Percentiles rank a stretch among this genome's conserved stretches.
Evolutionary conservation across 2,113 vertebrate genomes (phyloP).

Genomic region (Stictonetta naevosa): DNA sequence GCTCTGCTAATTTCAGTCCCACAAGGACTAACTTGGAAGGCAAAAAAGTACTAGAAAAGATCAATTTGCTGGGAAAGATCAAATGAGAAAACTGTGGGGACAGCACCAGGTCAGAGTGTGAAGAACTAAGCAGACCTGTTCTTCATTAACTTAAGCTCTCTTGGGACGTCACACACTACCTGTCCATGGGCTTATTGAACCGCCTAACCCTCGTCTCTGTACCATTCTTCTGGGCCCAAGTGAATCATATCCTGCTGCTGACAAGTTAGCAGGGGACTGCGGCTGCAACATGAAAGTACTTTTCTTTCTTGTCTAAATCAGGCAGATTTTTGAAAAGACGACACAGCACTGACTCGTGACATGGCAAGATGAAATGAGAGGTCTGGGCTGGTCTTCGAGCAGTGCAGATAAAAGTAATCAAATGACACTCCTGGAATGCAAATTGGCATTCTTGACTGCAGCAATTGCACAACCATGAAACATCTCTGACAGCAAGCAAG

Average conservation of each 20-base stretch:
- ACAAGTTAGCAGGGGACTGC: conserved; percentile 85
- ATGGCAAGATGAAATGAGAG: conserved; percentile 87
- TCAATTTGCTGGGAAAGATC: conserved; percentile 87
- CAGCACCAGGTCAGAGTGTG: conserved; percentile 87
- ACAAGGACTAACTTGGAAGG: conserved; percentile 82
- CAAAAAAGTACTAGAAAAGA: conserved; percentile 82
- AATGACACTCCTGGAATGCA: conserved; percentile 96
- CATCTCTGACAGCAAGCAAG: conserved; percentile 87
- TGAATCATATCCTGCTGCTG: conserved; percentile 86
- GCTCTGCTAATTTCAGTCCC: conserved; percentile 84
- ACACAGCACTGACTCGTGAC: conserved; percentile 85
- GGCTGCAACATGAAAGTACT: conserved; percentile 86
- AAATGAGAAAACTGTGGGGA: conserved; percentile 88
- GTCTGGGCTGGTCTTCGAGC: conserved; percentile 82
- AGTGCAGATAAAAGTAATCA: conserved; percentile 94
- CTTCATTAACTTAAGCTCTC: conserved; percentile 93
- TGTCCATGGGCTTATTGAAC: conserved; percentile 96
- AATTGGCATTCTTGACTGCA: conserved; percentile 91
- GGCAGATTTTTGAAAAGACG: conserved; percentile 84
- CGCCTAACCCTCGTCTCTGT: conserved; percentile 85
- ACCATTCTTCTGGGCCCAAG: conserved; percentile 80
- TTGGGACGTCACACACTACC: conserved; percentile 90
- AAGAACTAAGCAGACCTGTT: conserved; percentile 93
- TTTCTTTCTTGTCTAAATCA: conserved; percentile 85
- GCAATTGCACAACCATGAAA: conserved; percentile 88